Evolutionary conservation across 92 coral and sea anemone genomes (phyloP).

Genomic region (Plumapathes pennacea): DNA sequence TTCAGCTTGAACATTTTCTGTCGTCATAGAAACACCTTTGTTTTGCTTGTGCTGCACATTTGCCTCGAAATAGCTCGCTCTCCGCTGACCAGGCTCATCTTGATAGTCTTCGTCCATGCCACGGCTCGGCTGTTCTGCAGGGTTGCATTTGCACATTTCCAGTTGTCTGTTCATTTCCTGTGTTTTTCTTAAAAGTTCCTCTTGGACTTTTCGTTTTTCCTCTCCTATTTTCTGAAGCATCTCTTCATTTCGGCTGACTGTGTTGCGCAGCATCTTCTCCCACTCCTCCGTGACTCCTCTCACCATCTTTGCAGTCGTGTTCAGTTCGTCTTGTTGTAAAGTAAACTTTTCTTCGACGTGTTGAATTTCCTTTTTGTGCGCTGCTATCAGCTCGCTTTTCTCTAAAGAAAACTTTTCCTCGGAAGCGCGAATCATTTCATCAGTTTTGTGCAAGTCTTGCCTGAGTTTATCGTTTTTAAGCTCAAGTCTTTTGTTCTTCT

Average conservation of each 20-base stretch:
- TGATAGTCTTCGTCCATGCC: no score
- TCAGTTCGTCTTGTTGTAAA: constrained; percentile 41
- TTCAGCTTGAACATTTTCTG: constrained; percentile 6
- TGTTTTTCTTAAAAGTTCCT: constrained; percentile 22
- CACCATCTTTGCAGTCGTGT: constrained; percentile 44
- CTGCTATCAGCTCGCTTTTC: constrained; percentile 32
- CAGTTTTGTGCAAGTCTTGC: constrained; percentile 14
- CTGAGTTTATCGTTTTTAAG: constrained; percentile 30
- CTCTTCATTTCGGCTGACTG: constrained; percentile 56
- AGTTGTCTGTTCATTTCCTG: constrained; percentile 36
- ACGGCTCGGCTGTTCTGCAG: no score
- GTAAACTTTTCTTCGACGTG: constrained; percentile 32
- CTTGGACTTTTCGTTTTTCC: constrained; percentile 35
- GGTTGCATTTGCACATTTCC: no score
- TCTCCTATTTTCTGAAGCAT: constrained; percentile 49
- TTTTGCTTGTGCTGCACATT: no score
- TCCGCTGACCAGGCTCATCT: no score
- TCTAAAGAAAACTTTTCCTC: constrained; percentile 38
- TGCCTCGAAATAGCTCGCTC: no score
- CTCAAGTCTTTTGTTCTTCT: constrained; percentile 50
- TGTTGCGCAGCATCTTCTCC: constrained; percentile 62
- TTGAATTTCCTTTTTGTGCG: constrained; percentile 25
- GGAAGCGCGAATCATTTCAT: constrained; percentile 27
- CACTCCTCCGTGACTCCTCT: constrained; percentile 62
- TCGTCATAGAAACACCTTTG: no score